A percentile compares a stretch with the other conserved stretches of the same genome.
Conservation (phyloP, 2,113 vertebrate genomes). For the Mus spicilegus region DNA sequence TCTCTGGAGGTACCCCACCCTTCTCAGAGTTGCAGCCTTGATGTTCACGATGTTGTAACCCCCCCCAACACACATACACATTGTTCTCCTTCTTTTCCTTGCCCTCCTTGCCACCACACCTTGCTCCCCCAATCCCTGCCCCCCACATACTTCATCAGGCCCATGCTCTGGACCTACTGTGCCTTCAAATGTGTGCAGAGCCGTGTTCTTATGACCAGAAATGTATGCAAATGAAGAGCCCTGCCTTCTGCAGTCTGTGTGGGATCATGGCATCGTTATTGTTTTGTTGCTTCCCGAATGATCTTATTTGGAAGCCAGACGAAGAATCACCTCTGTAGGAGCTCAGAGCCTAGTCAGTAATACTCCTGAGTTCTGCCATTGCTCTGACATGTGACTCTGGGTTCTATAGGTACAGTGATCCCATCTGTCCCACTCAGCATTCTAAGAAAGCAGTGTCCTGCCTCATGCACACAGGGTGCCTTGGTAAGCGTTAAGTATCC, state of each 20-base stretch:
- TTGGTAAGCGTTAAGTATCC: neutral
- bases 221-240: neutral
- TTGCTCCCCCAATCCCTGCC: rapidly evolving
- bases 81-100: no score
- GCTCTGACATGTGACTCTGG: neutral
- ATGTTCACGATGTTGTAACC: no score
- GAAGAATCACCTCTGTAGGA: rapidly evolving
- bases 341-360: neutral
- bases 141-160: neutral
- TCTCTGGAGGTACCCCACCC: neutral
- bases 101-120: no score
- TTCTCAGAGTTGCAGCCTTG: neutral
- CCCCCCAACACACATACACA: no score
- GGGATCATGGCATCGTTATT: rapidly evolving
- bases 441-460: no score
- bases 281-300: neutral
- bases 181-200: neutral
- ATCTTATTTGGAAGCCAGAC: neutral
- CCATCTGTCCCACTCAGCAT: rapidly evolving
- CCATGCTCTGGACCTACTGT: neutral
- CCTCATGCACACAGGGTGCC: no score
- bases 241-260: neutral
- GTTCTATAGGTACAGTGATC: rapidly evolving
- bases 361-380: rapidly evolving
- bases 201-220: neutral